A percentile compares a stretch with the other conserved stretches of the same genome.
These are phyloP conservation scores for Hyaena hyaena DNA, from an alignment of 2,113 vertebrate genomes.

Conservation along the genomic window DNA sequence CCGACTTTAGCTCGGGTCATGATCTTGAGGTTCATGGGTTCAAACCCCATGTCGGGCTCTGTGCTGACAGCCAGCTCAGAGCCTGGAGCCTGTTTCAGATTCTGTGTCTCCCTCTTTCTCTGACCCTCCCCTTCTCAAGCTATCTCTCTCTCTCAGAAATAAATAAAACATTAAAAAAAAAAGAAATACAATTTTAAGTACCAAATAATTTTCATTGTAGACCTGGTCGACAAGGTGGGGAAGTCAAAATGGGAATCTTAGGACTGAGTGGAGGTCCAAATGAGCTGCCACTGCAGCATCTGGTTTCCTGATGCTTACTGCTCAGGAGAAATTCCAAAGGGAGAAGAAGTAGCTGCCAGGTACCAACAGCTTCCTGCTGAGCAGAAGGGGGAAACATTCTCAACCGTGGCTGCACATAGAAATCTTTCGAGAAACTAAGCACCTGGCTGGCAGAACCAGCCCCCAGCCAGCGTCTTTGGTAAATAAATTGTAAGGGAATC, in stretches of 20 bases:
- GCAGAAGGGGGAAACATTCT: neutral
- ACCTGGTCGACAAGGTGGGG: neutral
- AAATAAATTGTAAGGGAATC: conserved; percentile 78
- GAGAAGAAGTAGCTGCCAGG: neutral
- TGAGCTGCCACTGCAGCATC: neutral
- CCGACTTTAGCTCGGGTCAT: too few relatives aligned
- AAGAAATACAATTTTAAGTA: neutral
- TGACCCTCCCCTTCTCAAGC: too few relatives aligned
- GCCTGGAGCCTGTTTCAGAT: too few relatives aligned
- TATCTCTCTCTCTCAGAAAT: too few relatives aligned
- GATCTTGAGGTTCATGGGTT: too few relatives aligned
- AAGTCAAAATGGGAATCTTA: conserved; percentile 6
- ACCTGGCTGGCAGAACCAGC: conserved; percentile 38
- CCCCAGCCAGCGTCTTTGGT: conserved; percentile 69
- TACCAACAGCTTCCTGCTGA: neutral
- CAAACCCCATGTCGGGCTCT: too few relatives aligned
- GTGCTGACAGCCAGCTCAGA: too few relatives aligned
- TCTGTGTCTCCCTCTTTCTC: too few relatives aligned
- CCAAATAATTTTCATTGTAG: neutral
- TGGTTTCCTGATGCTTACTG: neutral
- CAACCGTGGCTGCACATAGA: neutral
- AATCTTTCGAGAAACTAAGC: neutral
- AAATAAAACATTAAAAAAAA: too few relatives aligned
- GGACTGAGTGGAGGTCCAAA: neutral
- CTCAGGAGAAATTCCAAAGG: conserved; percentile 14